These are phyloP conservation scores for Anhinga anhinga DNA, from an alignment of 2,113 vertebrate species.

Conservation along the genomic window DNA sequence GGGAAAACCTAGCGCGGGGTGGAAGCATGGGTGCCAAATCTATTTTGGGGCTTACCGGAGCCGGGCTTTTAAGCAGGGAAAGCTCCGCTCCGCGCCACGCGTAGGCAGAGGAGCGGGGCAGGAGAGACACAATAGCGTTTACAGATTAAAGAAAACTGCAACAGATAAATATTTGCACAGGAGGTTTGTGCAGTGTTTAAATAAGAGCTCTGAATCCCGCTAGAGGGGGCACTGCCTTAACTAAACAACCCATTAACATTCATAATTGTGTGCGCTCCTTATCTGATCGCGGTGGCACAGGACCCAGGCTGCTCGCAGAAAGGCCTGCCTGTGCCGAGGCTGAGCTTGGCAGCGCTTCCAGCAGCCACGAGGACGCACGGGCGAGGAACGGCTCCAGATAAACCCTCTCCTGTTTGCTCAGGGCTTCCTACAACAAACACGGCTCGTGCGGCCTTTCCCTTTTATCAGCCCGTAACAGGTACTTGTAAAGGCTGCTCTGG, in stretches of 20 bases:
- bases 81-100: accelerated
- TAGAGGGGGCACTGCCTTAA: background rate
- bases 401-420: background rate
- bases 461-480: accelerated
- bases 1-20: accelerated
- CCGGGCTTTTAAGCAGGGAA: accelerated
- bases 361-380: accelerated
- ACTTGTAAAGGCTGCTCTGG: background rate
- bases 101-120: background rate
- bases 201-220: background rate
- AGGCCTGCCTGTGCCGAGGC: background rate
- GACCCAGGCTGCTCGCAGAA: background rate
- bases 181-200: background rate
- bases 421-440: background rate
- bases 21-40: accelerated
- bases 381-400: background rate
- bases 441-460: accelerated
- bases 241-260: background rate
- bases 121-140: background rate
- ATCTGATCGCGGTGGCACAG: accelerated
- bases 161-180: background rate
- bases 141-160: background rate
- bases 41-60: background rate
- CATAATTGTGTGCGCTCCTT: accelerated
- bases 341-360: background rate